phyloP scores from a whole-genome alignment of 2,888 invertebrate genomes.

The Linnaemya vulpina region DNA sequence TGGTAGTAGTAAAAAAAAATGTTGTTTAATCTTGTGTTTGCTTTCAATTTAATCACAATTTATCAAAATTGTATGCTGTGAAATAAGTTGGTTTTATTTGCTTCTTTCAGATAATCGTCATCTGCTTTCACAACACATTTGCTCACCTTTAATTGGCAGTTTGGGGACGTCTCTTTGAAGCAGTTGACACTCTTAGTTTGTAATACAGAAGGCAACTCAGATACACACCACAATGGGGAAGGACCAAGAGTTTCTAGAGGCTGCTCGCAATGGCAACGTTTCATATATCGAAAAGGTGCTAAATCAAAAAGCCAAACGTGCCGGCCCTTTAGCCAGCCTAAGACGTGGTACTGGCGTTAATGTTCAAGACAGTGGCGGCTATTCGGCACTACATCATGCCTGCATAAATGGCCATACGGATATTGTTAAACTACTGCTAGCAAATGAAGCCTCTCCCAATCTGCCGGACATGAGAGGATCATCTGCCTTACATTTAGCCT shows the following conservation, averaged over 20 bases:
- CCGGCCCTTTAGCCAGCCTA: slow-evolving; percentile 96
- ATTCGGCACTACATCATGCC: slow-evolving; percentile 96
- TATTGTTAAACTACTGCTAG: slow-evolving; percentile 91
- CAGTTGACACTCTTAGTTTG: background rate
- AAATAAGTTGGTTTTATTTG: background rate
- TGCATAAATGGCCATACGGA: slow-evolving; percentile 96
- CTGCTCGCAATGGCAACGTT: slow-evolving; percentile 95
- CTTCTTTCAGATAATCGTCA: slow-evolving; percentile 1
- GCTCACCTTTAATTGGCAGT: background rate
- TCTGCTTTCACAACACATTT: background rate
- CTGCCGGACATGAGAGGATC: slow-evolving; percentile 95
- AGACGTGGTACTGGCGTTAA: slow-evolving; percentile 95
- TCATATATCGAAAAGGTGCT: slow-evolving; percentile 95
- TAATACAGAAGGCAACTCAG: too few species aligned
- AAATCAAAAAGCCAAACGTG: slow-evolving; percentile 93
- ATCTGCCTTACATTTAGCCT: slow-evolving; percentile 95
- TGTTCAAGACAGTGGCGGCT: slow-evolving; percentile 96
- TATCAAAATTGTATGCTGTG: too few species aligned
- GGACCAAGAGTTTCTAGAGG: slow-evolving; percentile 98
- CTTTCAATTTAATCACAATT: too few species aligned
- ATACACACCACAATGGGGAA: slow-evolving; percentile 90
- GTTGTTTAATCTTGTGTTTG: too few species aligned
- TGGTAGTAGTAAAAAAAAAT: too few species aligned
- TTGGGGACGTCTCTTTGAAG: background rate
- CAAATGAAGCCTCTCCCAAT: slow-evolving; percentile 92